Evolutionary conservation across 2,797 vertebrate species (phyloP), one percentile per base, ranked within the genome.

Genomic region (Centroberyx gerrardi): DNA sequence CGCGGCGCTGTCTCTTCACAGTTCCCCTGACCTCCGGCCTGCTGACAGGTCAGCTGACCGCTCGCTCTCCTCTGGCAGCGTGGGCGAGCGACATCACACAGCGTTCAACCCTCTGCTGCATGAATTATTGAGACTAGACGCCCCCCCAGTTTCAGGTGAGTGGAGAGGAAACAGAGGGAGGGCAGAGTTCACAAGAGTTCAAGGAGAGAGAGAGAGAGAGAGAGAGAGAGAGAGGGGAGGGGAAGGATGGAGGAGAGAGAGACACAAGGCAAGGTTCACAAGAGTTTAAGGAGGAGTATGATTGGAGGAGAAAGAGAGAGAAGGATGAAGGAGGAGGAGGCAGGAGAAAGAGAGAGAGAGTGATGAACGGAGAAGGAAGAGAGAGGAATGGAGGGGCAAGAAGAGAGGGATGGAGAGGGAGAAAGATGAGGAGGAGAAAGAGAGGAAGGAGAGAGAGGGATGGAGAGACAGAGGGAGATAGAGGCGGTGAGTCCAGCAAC

Each of bases 81-180:
- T 18, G 33, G n/a, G 33, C 1, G 55, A 38, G 15, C 8, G 4
- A 38, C 33, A 6, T 38, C 78, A 68, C 62, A 72, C 18, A 76
- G 68, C 51, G 54, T 67, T 81, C 68, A 71, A 81, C 70, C 65
- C 62, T 76, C 14, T 27, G 82, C 69, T 85, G 28, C 59, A 74
- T 81, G 29, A 72, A 84, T 69, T 70, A 77, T 64, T 67, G 70
- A n/a, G n/a, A n/a, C n/a, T n/a, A 87, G 49, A 76, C 36, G 18
- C 38, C 8, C 38, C 40, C 4, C 46, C 1, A 4, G 44, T 38
- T 54, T 68, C 58, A 42, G 42, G 68, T 55, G 38, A 12, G 60
- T 12, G 36, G 12, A 29, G 74, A 68, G 33, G 12, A 10, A 56
- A 31, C 29, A 10, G 8, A 44, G 54, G 29, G 15, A n/a, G 2